phyloP scores from a whole-genome alignment of 2,113 vertebrate genomes.

The rat (Rattus norvegicus) region DNA sequence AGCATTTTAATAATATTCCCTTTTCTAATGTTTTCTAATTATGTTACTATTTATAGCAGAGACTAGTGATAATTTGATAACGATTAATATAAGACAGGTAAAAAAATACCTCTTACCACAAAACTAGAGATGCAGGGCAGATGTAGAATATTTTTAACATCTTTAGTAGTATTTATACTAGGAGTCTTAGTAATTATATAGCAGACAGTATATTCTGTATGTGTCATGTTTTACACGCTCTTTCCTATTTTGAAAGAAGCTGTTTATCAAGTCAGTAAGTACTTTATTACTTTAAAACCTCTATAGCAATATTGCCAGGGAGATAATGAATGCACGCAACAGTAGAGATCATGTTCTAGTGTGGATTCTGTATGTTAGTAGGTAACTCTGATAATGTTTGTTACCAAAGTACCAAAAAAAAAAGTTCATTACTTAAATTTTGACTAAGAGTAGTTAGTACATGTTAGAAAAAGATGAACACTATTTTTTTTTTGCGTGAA shows the following conservation, averaged over 20 bases:
- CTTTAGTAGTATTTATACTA: slow-evolving; percentile 63
- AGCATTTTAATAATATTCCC: slow-evolving; percentile 31
- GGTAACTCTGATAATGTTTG: slow-evolving; percentile 36
- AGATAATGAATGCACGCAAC: slow-evolving; percentile 42
- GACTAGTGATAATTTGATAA: slow-evolving; percentile 40
- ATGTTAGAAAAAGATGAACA: background rate
- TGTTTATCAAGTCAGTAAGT: slow-evolving; percentile 27
- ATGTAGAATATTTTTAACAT: slow-evolving; percentile 8
- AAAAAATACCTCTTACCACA: slow-evolving; percentile 43
- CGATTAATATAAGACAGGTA: slow-evolving; percentile 47
- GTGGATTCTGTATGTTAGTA: slow-evolving; percentile 4
- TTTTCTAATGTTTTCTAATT: slow-evolving; percentile 50
- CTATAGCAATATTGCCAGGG: background rate
- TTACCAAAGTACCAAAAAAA: slow-evolving; percentile 12
- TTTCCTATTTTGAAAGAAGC: slow-evolving; percentile 49
- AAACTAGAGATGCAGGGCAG: slow-evolving; percentile 41
- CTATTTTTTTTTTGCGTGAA: background rate
- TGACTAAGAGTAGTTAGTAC: background rate
- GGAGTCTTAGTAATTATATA: slow-evolving; percentile 46
- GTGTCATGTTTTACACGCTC: slow-evolving; percentile 25
- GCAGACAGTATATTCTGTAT: slow-evolving; percentile 49
- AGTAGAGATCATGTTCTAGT: slow-evolving; percentile 1
- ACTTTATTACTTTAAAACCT: slow-evolving; percentile 16
- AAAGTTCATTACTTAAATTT: slow-evolving; percentile 42
- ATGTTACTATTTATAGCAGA: slow-evolving; percentile 40